These are phyloP conservation scores for Vireo griseus DNA, from an alignment of 2,797 vertebrate genomes.

Conservation along the genomic window DNA sequence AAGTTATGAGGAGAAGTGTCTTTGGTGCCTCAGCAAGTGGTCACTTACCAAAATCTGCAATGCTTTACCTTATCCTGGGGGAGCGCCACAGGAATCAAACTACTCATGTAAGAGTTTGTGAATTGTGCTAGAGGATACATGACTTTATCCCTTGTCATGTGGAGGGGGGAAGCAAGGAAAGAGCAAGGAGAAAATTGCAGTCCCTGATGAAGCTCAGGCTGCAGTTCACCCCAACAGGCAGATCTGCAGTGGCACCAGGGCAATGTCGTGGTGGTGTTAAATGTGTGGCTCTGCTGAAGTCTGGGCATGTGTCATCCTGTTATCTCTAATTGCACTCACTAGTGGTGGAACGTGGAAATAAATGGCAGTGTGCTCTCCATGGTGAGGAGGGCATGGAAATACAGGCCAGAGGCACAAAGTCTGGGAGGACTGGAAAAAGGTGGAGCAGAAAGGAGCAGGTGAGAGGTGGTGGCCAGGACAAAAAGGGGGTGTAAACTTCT, in stretches of 20 bases:
- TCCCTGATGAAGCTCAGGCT: background rate
- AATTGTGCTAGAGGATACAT: rapidly evolving
- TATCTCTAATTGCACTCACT: background rate
- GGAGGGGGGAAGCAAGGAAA: background rate
- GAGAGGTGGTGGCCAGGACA: rapidly evolving
- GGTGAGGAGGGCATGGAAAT: background rate
- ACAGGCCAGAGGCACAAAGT: rapidly evolving
- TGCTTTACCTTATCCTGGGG: background rate
- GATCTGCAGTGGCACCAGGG: background rate
- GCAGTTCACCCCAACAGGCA: background rate
- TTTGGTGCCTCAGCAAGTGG: background rate
- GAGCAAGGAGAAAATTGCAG: background rate
- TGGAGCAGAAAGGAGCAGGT: background rate
- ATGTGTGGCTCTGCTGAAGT: background rate
- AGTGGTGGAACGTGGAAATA: background rate
- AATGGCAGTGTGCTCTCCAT: background rate
- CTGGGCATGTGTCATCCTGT: rapidly evolving
- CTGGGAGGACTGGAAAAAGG: background rate
- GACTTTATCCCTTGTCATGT: background rate
- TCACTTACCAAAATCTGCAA: background rate
- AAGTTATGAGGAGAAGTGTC: background rate
- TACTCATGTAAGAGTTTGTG: rapidly evolving
- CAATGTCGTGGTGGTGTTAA: background rate
- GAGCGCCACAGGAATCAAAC: background rate
- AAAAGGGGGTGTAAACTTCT: background rate